A percentile compares a stretch with the other conserved stretches of the same genome.
Conservation (phyloP, 2,113 vertebrate species). For the Rhea americana region DNA sequence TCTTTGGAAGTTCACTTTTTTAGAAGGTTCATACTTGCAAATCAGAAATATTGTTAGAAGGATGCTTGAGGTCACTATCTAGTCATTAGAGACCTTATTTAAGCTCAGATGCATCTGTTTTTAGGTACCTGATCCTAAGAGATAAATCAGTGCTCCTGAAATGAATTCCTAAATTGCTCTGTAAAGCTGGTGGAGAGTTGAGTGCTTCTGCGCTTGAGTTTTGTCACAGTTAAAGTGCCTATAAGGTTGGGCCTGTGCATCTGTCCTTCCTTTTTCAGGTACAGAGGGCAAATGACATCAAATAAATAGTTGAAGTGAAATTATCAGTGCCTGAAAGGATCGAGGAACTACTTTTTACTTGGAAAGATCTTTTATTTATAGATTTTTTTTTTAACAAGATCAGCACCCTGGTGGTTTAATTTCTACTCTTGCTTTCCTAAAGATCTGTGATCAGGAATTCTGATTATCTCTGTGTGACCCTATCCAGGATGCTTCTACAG, state of each 20-base stretch:
- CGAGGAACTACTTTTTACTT: neutral
- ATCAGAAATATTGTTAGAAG: neutral
- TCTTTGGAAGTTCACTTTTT: neutral
- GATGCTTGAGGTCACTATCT: neutral
- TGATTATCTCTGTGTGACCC: neutral
- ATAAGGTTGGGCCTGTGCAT: neutral
- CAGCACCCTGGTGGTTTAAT: neutral
- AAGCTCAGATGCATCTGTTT: neutral
- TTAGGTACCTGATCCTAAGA: neutral
- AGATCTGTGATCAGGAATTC: neutral
- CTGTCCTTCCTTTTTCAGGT: neutral
- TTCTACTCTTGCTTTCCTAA: neutral
- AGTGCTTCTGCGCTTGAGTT: neutral
- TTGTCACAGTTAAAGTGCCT: neutral
- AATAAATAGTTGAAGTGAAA: neutral
- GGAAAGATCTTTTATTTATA: neutral
- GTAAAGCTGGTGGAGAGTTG: neutral
- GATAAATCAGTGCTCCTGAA: neutral
- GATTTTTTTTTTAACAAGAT: neutral
- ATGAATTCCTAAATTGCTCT: neutral
- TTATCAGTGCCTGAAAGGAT: neutral
- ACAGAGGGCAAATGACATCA: neutral
- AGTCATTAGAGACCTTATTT: neutral
- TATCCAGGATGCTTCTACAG: neutral
- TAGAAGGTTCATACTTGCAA: neutral